Evolutionary conservation across 37 sponge, comb jelly and placozoan genomes (phyloP).

Genomic region (Halisarca cf. caerulea): DNA sequence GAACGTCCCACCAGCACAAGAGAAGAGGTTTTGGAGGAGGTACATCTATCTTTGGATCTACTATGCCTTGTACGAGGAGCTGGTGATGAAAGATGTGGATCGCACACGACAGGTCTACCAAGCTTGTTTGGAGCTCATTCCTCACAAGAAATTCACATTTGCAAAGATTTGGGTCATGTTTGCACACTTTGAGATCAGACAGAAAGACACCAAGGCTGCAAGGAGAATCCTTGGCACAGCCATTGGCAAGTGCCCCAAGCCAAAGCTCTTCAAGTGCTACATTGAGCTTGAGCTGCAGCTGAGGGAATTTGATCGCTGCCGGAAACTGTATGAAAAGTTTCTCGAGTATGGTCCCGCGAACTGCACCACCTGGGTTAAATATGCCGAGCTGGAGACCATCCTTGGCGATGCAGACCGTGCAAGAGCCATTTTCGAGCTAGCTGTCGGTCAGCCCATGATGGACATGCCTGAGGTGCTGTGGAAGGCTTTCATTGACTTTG

Average conservation of each 20-base stretch:
- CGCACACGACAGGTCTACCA: conserved; percentile 89
- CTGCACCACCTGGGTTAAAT: conserved; percentile 96
- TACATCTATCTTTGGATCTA: conserved; percentile 99
- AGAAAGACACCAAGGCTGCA: conserved; percentile 85
- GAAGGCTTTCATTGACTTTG: conserved; percentile 99
- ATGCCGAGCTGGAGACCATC: conserved; percentile 88
- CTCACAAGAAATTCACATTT: conserved; percentile 96
- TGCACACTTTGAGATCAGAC: conserved; percentile 94
- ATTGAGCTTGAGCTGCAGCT: conserved; percentile 96
- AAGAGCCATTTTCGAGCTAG: conserved; percentile 91
- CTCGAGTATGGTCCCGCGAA: conserved; percentile 81
- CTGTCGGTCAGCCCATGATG: conserved; percentile 87
- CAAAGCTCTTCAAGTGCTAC: conserved; percentile 92
- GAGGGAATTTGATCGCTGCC: conserved; percentile 95
- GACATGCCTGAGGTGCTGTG: conserved; percentile 99
- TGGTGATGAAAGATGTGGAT: conserved; percentile 83
- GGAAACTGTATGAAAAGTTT: conserved; percentile 98
- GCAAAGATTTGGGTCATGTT: conserved; percentile 97
- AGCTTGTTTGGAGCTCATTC: conserved; percentile 86
- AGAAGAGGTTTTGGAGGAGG: conserved; percentile 92
- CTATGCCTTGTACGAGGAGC: conserved; percentile 98
- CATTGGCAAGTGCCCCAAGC: conserved; percentile 95
- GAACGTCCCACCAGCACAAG: conserved; percentile 88
- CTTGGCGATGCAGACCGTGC: conserved; percentile 88
- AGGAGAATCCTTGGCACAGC: conserved; percentile 90